phyloP scores from a whole-genome alignment of 2,797 vertebrate genomes.

The Menidia menidia region DNA sequence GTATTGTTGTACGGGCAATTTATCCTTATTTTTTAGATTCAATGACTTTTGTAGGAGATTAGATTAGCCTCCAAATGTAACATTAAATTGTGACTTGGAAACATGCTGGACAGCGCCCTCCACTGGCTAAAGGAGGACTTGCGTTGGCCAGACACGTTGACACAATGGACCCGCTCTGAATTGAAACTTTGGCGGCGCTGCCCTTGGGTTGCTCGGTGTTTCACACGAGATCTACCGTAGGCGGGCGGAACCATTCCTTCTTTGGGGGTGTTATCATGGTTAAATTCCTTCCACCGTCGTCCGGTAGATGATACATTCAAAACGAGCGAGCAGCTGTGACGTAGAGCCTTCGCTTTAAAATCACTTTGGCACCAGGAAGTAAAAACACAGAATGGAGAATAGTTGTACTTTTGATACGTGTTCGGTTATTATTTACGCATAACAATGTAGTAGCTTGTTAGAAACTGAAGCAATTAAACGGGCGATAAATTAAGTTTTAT shows the following conservation, averaged over 20 bases:
- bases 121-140: neutral
- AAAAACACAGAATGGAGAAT: neutral
- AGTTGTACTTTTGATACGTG: neutral
- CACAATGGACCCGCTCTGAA: constrained; percentile 67
- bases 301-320: fast-evolving
- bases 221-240: fast-evolving
- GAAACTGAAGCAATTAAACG: neutral
- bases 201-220: constrained; percentile 9
- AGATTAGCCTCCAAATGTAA: too few relatives aligned
- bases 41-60: too few relatives aligned
- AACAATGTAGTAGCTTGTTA: neutral
- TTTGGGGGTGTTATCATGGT: fast-evolving
- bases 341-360: constrained; percentile 46
- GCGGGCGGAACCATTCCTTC: constrained; percentile 17
- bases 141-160: constrained; percentile 15
- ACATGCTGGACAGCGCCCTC: constrained; percentile 22
- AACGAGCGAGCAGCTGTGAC: constrained; percentile 30
- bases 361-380: constrained; percentile 52
- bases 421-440: neutral
- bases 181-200: constrained; percentile 74
- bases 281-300: neutral
- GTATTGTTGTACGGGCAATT: too few relatives aligned
- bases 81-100: neutral
- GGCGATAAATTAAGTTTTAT: neutral
- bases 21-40: too few relatives aligned